Percentiles rank a stretch among this genome's conserved stretches.
Evolutionary conservation across 2,888 invertebrate species (phyloP).

Genomic region (Drosophila buzzatii): DNA sequence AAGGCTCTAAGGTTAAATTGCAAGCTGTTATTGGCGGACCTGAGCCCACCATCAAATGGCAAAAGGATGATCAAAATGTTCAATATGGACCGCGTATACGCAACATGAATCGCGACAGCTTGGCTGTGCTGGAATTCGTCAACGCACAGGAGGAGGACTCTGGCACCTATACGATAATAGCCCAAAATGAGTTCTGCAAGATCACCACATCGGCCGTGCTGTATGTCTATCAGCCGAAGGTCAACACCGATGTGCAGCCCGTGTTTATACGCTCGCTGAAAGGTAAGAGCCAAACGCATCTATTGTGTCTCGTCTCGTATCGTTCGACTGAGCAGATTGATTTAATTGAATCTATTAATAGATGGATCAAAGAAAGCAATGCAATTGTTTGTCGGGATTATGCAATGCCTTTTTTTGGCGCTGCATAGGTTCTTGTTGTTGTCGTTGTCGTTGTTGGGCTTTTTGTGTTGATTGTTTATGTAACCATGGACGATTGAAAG

Average conservation of each 20-base stretch:
- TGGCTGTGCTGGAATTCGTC: slow-evolving; percentile 91
- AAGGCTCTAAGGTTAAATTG: slow-evolving; percentile 91
- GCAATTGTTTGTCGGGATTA: slow-evolving; percentile 41
- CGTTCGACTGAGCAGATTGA: slow-evolving; percentile 11
- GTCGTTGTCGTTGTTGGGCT: slow-evolving; percentile 7
- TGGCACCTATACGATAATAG: slow-evolving; percentile 92
- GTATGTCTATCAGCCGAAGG: slow-evolving; percentile 88
- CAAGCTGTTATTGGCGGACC: slow-evolving; percentile 92
- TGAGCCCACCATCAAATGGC: slow-evolving; percentile 91
- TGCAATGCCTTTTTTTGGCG: slow-evolving; percentile 50
- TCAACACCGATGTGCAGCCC: slow-evolving; percentile 88
- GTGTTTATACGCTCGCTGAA: slow-evolving; percentile 91
- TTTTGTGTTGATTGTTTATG: slow-evolving; percentile 43
- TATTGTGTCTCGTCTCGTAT: slow-evolving; percentile 3
- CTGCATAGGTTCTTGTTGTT: not conserved
- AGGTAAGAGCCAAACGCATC: slow-evolving; percentile 86
- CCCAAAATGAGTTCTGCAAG: slow-evolving; percentile 90
- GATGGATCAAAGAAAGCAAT: slow-evolving; percentile 60
- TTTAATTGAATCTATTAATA: slow-evolving; percentile 54
- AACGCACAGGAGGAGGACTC: slow-evolving; percentile 89
- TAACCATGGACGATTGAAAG: slow-evolving; percentile 21
- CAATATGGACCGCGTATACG: slow-evolving; percentile 82
- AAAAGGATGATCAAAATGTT: slow-evolving; percentile 88
- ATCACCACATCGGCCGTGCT: slow-evolving; percentile 90
- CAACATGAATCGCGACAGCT: slow-evolving; percentile 87